Evolutionary conservation across 1,140 invertebrate genomes (phyloP), one percentile per base, ranked within the genome.

Genomic region (Ips typographus): DNA sequence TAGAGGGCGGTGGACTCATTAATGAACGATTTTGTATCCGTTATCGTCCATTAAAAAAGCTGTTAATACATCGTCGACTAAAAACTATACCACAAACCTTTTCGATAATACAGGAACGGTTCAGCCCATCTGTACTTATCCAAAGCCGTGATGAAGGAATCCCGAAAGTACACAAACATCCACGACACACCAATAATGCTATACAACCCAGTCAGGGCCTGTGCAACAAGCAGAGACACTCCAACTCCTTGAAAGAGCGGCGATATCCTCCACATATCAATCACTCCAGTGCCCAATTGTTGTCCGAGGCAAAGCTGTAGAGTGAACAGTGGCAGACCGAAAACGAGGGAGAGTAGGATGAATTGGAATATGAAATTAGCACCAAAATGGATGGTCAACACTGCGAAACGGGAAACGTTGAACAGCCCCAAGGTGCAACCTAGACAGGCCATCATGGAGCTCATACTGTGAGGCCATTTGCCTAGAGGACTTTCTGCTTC

Each of bases 261-360:
- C 53, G 93, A 95, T 74, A 96, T 94, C 72, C 85, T 89, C 94
- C 94, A 96, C 93, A 96, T 95, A 72, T 94, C 92, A 41, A 96
- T 86, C 2, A 91, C 89, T 0, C 94, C 94, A 0, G 91, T 86
- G n/a, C 88, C 87, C 47, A 95, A 82, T 77, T 92, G 89, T 79
- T 94, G 91, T 2, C 94, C 94, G 47, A 95, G 82, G 70, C 91
- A 91, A 78, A 94, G 86, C 78, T 94, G 91, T 55, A 96, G 85
- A 43, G 92, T 93, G 64, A 95, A 87, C 53, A 96, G 79, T 4
- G 94, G 94, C 74, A 96, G 89, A 53, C 94, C 94, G 77, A 95
- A 86, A 43, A 94, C 76, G 43, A 94, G 76, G 1, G 94, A 93
- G 68, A 96, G 83, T 72, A 96, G 83, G 56, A 94, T 81, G 81